Evolutionary conservation across 2,113 vertebrate species (phyloP), one percentile per base, ranked within the genome.

Genomic region (Corythaeola cristata): DNA sequence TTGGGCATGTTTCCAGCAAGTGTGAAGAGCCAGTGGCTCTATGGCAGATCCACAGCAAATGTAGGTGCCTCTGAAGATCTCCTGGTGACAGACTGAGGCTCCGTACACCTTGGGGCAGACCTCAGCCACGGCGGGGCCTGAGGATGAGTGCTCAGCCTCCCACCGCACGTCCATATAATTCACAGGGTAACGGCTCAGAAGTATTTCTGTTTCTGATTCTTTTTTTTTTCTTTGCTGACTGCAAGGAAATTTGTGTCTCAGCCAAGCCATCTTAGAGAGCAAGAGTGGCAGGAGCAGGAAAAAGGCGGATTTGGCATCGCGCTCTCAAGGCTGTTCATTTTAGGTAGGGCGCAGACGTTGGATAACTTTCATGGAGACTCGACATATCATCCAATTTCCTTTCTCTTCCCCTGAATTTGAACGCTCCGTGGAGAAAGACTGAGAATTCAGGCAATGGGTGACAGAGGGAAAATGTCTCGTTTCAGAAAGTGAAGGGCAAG

Each of bases 281-380:
- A 81, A 63, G 88, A 93, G 87, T 75, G 93, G 96, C 93, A 96
- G 84, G 63, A 59, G 83, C 83, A 96, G 95, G 92, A 84, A 92
- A 60, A 85, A 79, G 81, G 89, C 18, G 30, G 72, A 74, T 89
- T 93, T 96, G 90, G 94, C 85, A 68, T 67, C 18, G 1, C 8
- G 23, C 53, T 87, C 77, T 49, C 7, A 2, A 92, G 88, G 66
- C 92, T 84, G 76, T n/a, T 95, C 94, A 8, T 60, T 89, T 92
- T 77, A 55, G 90, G 90, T 82, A 82, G 72, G 76, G 71, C 3
- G 11, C 83, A 92, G 96, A 87, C 97, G 18, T 56, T 24, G 45
- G 59, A 88, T 56, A 79, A 85, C 69, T 47, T 91, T 75, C 49
- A 33, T 11, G 47, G 86, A 95, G 92, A 78, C 89, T 81, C 11